Conservation (phyloP, 2,888 invertebrate genomes). For the Chloroclysta siterata region DNA sequence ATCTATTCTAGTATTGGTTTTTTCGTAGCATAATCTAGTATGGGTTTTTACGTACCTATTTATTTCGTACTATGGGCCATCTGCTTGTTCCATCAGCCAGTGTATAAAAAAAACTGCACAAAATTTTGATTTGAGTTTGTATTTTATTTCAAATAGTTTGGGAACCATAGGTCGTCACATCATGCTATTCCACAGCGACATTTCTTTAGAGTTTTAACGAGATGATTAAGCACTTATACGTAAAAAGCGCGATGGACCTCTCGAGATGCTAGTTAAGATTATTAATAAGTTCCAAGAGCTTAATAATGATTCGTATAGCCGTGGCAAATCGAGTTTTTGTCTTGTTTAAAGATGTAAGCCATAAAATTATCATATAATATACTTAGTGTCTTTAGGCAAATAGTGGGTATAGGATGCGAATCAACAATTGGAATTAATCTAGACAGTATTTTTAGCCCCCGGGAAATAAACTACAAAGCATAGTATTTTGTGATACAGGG, state of each 20-base stretch:
- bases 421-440: not conserved
- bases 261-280: conserved; percentile 25
- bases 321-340: conserved; percentile 32
- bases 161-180: conserved; percentile 2
- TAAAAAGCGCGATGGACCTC: conserved; percentile 9
- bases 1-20: too few relatives aligned
- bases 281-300: conserved; percentile 17
- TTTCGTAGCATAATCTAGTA: too few relatives aligned
- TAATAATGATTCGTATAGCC: conserved; percentile 13
- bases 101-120: too few relatives aligned
- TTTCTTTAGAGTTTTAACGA: conserved; percentile 27
- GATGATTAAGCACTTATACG: conserved; percentile 25
- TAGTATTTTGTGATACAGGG: too few relatives aligned
- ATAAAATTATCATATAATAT: conserved; percentile 28
- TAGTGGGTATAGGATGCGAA: not conserved
- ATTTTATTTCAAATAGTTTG: conserved; percentile 5
- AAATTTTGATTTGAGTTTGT: too few relatives aligned
- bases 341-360: conserved; percentile 15
- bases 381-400: not conserved
- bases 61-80: too few relatives aligned
- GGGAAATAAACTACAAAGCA: not conserved
- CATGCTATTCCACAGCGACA: conserved; percentile 21
- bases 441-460: not conserved
- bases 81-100: too few relatives aligned
- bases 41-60: too few relatives aligned